Conservation (phyloP, 2,113 vertebrate species). For the Gambusia affinis region DNA sequence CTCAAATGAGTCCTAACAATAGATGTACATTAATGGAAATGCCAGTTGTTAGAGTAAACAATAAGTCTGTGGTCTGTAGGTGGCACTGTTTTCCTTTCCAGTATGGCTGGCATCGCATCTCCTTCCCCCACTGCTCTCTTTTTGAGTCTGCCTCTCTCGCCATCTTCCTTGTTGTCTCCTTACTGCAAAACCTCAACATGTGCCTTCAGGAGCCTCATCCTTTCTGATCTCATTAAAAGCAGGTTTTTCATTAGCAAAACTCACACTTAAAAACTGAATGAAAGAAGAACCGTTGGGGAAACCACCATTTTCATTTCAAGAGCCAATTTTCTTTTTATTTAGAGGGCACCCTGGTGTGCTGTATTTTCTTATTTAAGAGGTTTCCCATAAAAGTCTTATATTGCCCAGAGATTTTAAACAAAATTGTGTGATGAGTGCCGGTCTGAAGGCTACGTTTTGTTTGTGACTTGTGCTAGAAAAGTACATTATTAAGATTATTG, state of each 20-base stretch:
- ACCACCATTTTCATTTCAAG: conserved; percentile 55
- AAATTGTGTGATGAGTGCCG: neutral
- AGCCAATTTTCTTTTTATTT: conserved; percentile 55
- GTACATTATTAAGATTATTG: neutral
- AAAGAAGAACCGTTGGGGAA: conserved; percentile 54
- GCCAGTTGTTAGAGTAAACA: neutral
- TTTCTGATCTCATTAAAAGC: conserved; percentile 52
- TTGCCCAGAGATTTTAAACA: neutral
- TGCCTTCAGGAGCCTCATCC: conserved; percentile 50
- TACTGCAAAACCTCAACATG: conserved; percentile 39
- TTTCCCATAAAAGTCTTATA: conserved; percentile 2
- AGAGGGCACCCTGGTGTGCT: neutral
- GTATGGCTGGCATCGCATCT: conserved; percentile 26
- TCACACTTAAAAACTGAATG: conserved; percentile 29
- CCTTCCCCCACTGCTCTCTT: neutral
- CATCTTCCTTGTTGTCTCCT: neutral
- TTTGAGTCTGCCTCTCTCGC: neutral
- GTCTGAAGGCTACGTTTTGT: conserved; percentile 20
- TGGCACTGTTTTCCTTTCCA: conserved; percentile 81
- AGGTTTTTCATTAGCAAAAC: conserved; percentile 61
- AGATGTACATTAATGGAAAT: neutral
- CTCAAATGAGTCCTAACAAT: neutral
- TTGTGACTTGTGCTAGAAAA: neutral
- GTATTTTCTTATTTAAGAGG: neutral
- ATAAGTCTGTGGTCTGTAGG: conserved; percentile 70